These are phyloP conservation scores for Sebastolobus alascanus DNA, from an alignment of 2,797 vertebrate genomes.

Conservation along the genomic window DNA sequence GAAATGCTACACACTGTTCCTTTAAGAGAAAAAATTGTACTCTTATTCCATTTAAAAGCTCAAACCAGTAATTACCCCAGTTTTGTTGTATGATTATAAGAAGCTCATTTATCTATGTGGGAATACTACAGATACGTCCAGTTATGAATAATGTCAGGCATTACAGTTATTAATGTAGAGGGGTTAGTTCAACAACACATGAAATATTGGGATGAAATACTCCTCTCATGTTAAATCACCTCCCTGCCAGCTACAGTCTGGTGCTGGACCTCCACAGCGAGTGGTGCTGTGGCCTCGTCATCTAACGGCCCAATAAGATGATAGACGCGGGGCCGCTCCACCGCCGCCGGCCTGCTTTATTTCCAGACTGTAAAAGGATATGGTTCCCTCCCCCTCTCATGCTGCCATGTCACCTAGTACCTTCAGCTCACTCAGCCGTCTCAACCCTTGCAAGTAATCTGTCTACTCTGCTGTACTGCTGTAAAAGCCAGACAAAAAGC, in stretches of 20 bases:
- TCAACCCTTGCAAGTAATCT: conserved; percentile 60
- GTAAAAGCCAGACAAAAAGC: conserved; percentile 71
- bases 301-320: conserved; percentile 49
- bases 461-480: conserved; percentile 67
- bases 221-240: conserved; percentile 22
- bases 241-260: conserved; percentile 1
- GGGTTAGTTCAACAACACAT: conserved; percentile 23
- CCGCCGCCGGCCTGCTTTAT: conserved; percentile 59
- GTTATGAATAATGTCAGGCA: neutral
- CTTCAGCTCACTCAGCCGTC: conserved; percentile 70
- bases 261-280: conserved; percentile 25
- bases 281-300: conserved; percentile 21
- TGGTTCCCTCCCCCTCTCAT: conserved; percentile 29
- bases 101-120: neutral
- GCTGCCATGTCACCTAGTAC: conserved; percentile 65
- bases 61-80: neutral
- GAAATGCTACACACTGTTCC: neutral
- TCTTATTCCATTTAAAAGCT: neutral
- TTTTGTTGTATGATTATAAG: neutral
- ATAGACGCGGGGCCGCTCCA: conserved; percentile 37
- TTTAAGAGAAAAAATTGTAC: neutral
- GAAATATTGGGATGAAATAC: conserved; percentile 21
- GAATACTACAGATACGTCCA: conserved; percentile 2
- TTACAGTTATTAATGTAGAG: neutral
- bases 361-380: conserved; percentile 84